These are phyloP conservation scores for Eulithis prunata DNA, from an alignment of 2,888 invertebrate genomes.

Conservation along the genomic window DNA sequence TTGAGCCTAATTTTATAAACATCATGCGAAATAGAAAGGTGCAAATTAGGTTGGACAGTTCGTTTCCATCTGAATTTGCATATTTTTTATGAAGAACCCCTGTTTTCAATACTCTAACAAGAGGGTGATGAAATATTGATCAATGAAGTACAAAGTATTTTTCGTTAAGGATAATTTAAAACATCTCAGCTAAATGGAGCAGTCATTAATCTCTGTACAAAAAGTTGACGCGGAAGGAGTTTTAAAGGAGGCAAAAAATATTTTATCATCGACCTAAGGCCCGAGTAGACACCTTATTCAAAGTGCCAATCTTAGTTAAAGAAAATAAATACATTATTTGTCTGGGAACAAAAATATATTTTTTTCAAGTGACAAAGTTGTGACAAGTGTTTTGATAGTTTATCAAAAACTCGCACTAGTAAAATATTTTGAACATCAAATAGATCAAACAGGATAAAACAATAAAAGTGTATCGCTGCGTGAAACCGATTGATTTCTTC, in stretches of 20 bases:
- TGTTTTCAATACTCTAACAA: slow-evolving; percentile 33
- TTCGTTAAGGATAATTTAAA: slow-evolving; percentile 52
- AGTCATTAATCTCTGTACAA: slow-evolving; percentile 67
- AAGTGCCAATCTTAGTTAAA: slow-evolving; percentile 51
- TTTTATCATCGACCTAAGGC: slow-evolving; percentile 56
- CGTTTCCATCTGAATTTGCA: not conserved
- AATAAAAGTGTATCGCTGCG: slow-evolving; percentile 58
- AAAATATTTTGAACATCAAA: slow-evolving; percentile 37
- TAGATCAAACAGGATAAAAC: slow-evolving; percentile 59
- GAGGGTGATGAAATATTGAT: slow-evolving; percentile 48
- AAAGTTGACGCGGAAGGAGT: slow-evolving; percentile 63
- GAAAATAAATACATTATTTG: slow-evolving; percentile 41
- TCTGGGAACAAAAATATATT: slow-evolving; percentile 40
- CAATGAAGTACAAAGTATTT: slow-evolving; percentile 53
- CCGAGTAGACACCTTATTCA: slow-evolving; percentile 52
- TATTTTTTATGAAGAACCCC: slow-evolving; percentile 1
- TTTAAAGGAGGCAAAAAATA: slow-evolving; percentile 61
- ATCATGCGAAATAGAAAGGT: slow-evolving; percentile 36
- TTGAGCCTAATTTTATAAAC: slow-evolving; percentile 16
- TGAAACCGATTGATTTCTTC: slow-evolving; percentile 65
- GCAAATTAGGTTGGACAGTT: slow-evolving; percentile 25
- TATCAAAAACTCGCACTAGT: slow-evolving; percentile 31
- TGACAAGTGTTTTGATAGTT: slow-evolving; percentile 27
- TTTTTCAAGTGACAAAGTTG: slow-evolving; percentile 1
- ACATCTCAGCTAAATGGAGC: slow-evolving; percentile 55